phyloP scores from a whole-genome alignment of 37 sponge, comb jelly and placozoan species.

The Tethya wilhelma region DNA sequence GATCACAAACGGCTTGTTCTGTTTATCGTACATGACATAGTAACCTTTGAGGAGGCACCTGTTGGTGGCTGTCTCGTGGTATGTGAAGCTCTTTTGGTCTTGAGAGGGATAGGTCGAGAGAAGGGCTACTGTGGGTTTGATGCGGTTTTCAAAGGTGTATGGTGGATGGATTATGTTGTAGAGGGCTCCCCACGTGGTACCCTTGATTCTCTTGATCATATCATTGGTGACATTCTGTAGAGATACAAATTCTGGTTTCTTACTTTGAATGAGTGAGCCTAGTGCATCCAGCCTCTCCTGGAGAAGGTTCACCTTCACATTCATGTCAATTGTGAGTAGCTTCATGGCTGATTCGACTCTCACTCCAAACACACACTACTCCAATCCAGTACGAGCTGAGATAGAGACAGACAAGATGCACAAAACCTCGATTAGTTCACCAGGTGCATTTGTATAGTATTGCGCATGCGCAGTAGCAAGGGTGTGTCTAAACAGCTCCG shows the following conservation, averaged over 20 bases:
- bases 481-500: too few relatives aligned
- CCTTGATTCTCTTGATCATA: slow-evolving; percentile 40
- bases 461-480: too few relatives aligned
- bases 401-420: too few relatives aligned
- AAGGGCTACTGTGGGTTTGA: slow-evolving; percentile 61
- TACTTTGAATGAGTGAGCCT: slow-evolving; percentile 56
- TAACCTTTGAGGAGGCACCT: slow-evolving; percentile 35
- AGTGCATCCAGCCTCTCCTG: slow-evolving; percentile 61
- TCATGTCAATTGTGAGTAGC: slow-evolving; percentile 63
- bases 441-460: too few relatives aligned
- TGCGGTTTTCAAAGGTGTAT: slow-evolving; percentile 61
- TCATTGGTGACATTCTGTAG: slow-evolving; percentile 75
- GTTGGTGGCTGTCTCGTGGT: slow-evolving; percentile 38
- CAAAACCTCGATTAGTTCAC: too few relatives aligned
- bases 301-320: neutral
- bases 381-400: too few relatives aligned
- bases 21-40: slow-evolving; percentile 78
- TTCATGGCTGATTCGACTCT: too few relatives aligned
- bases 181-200: slow-evolving; percentile 53
- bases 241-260: slow-evolving; percentile 74
- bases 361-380: too few relatives aligned
- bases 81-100: slow-evolving; percentile 6
- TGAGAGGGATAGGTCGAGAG: slow-evolving; percentile 69
- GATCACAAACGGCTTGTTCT: slow-evolving; percentile 53
- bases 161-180: slow-evolving; percentile 61